Conservation (phyloP, 2,113 vertebrate species). For the Lepus timidus region DNA sequence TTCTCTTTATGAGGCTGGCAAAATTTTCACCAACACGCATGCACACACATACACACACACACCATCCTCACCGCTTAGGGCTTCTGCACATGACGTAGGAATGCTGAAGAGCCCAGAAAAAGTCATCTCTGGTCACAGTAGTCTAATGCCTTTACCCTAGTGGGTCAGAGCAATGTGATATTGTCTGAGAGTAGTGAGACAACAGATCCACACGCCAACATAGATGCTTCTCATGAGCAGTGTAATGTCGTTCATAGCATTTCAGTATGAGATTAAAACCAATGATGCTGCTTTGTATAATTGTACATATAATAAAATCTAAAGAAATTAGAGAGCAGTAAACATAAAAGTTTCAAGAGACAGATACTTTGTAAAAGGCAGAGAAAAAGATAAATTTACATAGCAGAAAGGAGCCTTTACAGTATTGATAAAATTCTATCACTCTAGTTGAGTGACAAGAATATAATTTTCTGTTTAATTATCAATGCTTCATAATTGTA, state of each 20-base stretch:
- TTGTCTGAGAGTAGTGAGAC: neutral
- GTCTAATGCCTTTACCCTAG: neutral
- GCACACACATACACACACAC: no score
- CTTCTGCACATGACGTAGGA: neutral
- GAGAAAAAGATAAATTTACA: neutral
- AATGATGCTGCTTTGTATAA: neutral
- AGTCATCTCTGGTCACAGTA: neutral
- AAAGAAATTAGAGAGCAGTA: neutral
- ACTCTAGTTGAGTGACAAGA: neutral
- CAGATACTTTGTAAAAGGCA: neutral
- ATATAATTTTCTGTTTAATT: neutral
- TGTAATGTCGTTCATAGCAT: neutral
- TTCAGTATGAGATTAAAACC: neutral
- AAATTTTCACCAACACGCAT: neutral
- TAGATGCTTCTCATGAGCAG: neutral
- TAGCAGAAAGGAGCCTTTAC: neutral
- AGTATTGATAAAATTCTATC: neutral
- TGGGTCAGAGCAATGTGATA: neutral
- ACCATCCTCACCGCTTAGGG: no score
- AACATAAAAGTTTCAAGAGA: neutral
- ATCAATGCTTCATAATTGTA: neutral
- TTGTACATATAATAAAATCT: neutral
- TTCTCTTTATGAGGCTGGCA: neutral
- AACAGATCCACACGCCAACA: neutral
- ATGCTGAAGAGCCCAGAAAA: neutral